These are phyloP conservation scores for Lepidurus arcticus DNA, from an alignment of 1,140 invertebrate genomes.

Conservation along the genomic window DNA sequence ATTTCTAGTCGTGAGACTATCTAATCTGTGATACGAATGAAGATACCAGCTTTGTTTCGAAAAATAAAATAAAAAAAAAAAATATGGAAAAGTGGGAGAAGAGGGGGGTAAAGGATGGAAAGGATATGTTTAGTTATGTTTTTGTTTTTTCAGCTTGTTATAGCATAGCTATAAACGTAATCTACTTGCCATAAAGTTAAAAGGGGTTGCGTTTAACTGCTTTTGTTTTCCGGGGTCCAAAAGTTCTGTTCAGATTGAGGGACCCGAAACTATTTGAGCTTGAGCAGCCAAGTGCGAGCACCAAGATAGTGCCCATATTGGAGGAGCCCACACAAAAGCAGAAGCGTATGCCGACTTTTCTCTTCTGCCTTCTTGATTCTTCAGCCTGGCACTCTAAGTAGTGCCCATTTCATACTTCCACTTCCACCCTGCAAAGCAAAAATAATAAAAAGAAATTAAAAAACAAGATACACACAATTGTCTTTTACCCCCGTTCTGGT, in stretches of 20 bases:
- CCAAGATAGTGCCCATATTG: conserved; percentile 18
- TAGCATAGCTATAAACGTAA: not conserved
- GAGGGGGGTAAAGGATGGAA: too few species aligned
- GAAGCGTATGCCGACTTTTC: not conserved
- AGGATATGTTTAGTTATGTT: not conserved
- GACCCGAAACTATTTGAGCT: not conserved
- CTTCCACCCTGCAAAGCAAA: not conserved
- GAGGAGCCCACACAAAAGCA: not conserved
- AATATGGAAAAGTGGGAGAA: too few species aligned
- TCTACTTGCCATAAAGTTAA: not conserved
- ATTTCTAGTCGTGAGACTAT: too few species aligned
- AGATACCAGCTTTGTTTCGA: not conserved
- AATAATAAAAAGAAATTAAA: not conserved
- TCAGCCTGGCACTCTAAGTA: not conserved
- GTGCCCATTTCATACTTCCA: conserved; percentile 4
- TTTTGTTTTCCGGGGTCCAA: not conserved
- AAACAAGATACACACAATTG: not conserved
- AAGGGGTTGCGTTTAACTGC: not conserved
- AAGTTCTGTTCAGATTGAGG: not conserved
- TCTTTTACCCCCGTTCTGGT: not conserved
- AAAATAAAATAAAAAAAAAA: not conserved
- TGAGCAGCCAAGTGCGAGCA: not conserved
- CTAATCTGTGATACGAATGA: too few species aligned
- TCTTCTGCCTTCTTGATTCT: conserved; percentile 3
- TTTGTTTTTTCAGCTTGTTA: not conserved